These are phyloP conservation scores for Poeciliopsis paucimaculata DNA, from an alignment of 2,797 vertebrate genomes.

Conservation along the genomic window DNA sequence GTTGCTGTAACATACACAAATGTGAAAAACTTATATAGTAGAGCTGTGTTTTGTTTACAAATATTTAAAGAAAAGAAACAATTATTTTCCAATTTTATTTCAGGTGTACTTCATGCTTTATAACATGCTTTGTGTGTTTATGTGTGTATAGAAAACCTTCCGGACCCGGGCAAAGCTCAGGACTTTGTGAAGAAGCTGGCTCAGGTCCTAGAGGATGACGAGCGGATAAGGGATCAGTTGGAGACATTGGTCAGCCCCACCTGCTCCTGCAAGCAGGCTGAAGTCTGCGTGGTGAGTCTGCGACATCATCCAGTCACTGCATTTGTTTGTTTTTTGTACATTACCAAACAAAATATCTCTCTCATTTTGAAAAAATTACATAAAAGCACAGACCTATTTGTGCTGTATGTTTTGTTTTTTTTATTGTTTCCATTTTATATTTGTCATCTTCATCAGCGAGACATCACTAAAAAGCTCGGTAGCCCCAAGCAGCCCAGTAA, in stretches of 20 bases:
- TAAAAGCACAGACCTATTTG: neutral
- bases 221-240: conserved; percentile 93
- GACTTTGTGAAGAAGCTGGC: conserved; percentile 99
- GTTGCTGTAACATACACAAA: neutral
- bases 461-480: conserved; percentile 96
- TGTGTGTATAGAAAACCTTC: conserved; percentile 86
- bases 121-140: conserved; percentile 2
- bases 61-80: neutral
- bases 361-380: neutral
- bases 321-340: neutral
- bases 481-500: conserved; percentile 98
- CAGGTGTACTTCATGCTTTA: neutral
- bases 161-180: conserved; percentile 97
- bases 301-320: neutral
- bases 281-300: conserved; percentile 94
- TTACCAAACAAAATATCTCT: neutral
- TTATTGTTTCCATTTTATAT: neutral
- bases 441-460: conserved; percentile 80
- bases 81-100: neutral
- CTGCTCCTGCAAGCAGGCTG: conserved; percentile 97
- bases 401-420: neutral
- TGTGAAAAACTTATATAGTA: neutral
- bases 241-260: conserved; percentile 94
- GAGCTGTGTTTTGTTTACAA: neutral
- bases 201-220: conserved; percentile 96